A percentile compares a stretch with the other conserved stretches of the same genome.
Conservation (phyloP, 2,797 vertebrate species). For the Zalophus californianus region DNA sequence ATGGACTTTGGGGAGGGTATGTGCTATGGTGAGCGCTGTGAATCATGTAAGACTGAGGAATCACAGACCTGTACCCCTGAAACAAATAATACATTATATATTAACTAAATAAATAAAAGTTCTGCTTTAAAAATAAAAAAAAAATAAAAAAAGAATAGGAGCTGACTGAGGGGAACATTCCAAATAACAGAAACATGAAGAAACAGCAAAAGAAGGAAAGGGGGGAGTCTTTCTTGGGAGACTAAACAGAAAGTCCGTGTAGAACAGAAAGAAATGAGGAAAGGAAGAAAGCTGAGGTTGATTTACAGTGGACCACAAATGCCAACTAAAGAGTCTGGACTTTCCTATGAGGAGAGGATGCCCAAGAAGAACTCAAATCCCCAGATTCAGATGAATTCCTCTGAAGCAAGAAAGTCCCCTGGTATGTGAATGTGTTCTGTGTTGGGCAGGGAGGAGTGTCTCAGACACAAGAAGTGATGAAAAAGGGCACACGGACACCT, state of each 20-base stretch:
- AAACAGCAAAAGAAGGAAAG: background rate
- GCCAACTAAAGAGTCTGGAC: background rate
- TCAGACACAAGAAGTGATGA: background rate
- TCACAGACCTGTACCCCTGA: no score
- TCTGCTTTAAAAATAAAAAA: no score
- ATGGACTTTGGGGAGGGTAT: no score
- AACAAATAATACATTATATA: no score
- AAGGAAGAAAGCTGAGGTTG: background rate
- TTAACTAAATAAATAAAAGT: no score
- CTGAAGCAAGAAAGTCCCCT: background rate
- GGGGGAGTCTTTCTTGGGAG: background rate
- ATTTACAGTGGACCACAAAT: background rate
- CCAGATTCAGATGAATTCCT: slow-evolving; percentile 28
- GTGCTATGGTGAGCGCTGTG: no score
- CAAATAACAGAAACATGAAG: background rate
- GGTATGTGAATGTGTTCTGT: background rate
- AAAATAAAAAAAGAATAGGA: background rate
- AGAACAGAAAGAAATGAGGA: background rate
- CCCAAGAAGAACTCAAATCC: background rate
- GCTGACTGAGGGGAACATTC: background rate
- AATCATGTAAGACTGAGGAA: no score
- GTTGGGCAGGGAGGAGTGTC: background rate
- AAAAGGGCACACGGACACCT: background rate
- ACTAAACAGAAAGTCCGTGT: background rate
- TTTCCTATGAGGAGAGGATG: background rate